Percentiles rank a stretch among this genome's conserved stretches.
Conservation (phyloP, 1,140 invertebrate species). For the Drosophila pandora region DNA sequence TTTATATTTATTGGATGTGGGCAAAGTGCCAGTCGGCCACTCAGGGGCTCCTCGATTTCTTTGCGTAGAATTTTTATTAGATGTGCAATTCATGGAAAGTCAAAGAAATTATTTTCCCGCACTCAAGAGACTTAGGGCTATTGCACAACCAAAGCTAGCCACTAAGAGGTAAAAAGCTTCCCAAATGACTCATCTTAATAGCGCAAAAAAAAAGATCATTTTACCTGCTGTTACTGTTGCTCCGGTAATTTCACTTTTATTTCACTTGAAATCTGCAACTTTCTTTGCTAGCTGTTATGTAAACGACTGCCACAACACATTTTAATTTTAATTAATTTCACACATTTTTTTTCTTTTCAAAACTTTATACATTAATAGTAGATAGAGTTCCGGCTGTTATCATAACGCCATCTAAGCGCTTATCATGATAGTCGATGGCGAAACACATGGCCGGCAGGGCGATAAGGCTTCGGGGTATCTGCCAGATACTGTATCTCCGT, state of each 20-base stretch:
- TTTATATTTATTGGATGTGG: slow-evolving; percentile 18
- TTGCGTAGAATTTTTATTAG: slow-evolving; percentile 9
- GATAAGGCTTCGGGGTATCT: slow-evolving; percentile 62
- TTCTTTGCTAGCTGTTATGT: slow-evolving; percentile 51
- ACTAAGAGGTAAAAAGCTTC: slow-evolving; percentile 21
- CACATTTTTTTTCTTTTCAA: background rate
- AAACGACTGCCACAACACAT: slow-evolving; percentile 17
- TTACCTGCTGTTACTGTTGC: slow-evolving; percentile 14
- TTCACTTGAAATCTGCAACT: slow-evolving; percentile 53
- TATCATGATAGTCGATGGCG: slow-evolving; percentile 56
- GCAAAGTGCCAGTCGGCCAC: slow-evolving; percentile 29
- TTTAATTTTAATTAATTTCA: slow-evolving; percentile 23
- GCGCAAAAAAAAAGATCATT: slow-evolving; percentile 10
- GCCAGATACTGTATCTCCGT: slow-evolving; percentile 60
- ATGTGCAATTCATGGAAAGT: slow-evolving; percentile 22
- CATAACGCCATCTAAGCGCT: slow-evolving; percentile 10
- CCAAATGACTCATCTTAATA: slow-evolving; percentile 55
- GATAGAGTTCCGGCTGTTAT: slow-evolving; percentile 24
- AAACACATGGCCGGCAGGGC: slow-evolving; percentile 50
- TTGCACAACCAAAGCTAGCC: slow-evolving; percentile 28
- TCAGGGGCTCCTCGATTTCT: slow-evolving; percentile 31
- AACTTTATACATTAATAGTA: background rate
- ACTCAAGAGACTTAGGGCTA: background rate
- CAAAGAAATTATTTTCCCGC: slow-evolving; percentile 5
- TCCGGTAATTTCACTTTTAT: slow-evolving; percentile 66